A percentile compares a stretch with the other conserved stretches of the same genome.
phyloP scores from a whole-genome alignment of 2,888 invertebrate species.

The Rhingia rostrata region DNA sequence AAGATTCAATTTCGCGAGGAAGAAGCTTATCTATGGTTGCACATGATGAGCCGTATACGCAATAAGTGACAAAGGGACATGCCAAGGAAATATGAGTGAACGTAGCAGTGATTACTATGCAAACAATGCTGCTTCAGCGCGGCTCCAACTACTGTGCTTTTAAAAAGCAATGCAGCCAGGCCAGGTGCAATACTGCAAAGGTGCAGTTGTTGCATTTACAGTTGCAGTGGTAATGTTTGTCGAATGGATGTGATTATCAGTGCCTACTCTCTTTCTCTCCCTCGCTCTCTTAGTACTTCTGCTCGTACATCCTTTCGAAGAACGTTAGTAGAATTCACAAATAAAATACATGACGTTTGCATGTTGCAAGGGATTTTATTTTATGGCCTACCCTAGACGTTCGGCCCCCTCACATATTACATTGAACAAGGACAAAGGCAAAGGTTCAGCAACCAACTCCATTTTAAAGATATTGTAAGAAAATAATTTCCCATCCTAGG shows the following conservation, averaged over 20 bases:
- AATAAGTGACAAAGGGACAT: conserved; percentile 21
- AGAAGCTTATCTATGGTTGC: conserved; percentile 16
- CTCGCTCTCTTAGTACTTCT: background rate
- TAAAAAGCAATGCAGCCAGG: conserved; percentile 6
- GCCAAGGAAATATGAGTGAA: conserved; percentile 8
- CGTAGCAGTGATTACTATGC: conserved; percentile 22
- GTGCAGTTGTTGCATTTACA: conserved; percentile 9
- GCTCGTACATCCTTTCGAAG: conserved; percentile 23
- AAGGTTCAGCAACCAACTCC: too few relatives aligned
- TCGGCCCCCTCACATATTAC: background rate
- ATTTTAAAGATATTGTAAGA: too few relatives aligned
- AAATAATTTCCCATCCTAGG: too few relatives aligned
- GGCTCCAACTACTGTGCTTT: conserved; percentile 22
- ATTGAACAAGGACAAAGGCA: too few relatives aligned
- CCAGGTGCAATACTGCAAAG: conserved; percentile 29
- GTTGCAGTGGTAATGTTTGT: conserved; percentile 26
- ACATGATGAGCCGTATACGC: conserved; percentile 6
- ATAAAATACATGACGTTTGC: conserved; percentile 29
- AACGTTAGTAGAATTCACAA: conserved; percentile 25
- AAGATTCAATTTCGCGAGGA: conserved; percentile 27
- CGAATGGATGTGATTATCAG: conserved; percentile 24
- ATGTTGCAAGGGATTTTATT: conserved; percentile 18
- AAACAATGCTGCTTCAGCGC: conserved; percentile 23
- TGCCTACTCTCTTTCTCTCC: conserved; percentile 13
- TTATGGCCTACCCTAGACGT: background rate